These are phyloP conservation scores for Drosophila nr. perissopoda DNA, from an alignment of 2,888 invertebrate genomes.

Conservation along the genomic window DNA sequence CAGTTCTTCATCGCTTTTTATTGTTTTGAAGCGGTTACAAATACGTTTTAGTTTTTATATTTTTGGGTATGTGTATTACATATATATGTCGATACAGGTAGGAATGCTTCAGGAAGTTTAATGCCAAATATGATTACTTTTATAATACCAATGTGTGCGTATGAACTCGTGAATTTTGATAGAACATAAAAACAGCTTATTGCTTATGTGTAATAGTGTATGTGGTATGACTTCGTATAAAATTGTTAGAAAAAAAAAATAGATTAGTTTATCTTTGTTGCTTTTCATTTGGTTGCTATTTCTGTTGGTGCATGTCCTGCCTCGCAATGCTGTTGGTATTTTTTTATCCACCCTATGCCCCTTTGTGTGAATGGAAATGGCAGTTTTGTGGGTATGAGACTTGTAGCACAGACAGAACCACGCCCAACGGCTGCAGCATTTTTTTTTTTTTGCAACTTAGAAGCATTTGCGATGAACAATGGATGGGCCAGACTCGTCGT, in stretches of 20 bases:
- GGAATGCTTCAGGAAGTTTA: slow-evolving; percentile 44
- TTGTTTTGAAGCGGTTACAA: slow-evolving; percentile 63
- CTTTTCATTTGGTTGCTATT: slow-evolving; percentile 21
- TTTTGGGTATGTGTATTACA: slow-evolving; percentile 48
- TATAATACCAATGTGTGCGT: slow-evolving; percentile 60
- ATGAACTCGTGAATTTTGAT: slow-evolving; percentile 65
- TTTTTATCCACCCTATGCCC: slow-evolving; percentile 23
- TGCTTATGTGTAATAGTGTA: slow-evolving; percentile 47
- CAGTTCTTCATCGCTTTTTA: slow-evolving; percentile 73
- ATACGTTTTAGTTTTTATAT: slow-evolving; percentile 51
- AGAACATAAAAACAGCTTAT: slow-evolving; percentile 60
- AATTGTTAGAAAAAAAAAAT: slow-evolving; percentile 44
- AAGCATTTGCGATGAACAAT: slow-evolving; percentile 99
- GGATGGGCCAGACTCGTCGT: slow-evolving; percentile 98
- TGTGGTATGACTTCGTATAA: slow-evolving; percentile 42
- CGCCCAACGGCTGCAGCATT: slow-evolving; percentile 83
- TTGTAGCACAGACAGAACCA: slow-evolving; percentile 47
- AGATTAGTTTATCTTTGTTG: slow-evolving; percentile 41
- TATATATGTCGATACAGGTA: slow-evolving; percentile 34
- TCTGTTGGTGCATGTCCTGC: slow-evolving; percentile 5
- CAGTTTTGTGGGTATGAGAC: slow-evolving; percentile 4
- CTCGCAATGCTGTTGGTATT: slow-evolving; percentile 1
- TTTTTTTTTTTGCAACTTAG: slow-evolving; percentile 86
- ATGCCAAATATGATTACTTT: slow-evolving; percentile 63
- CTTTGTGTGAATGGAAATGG: slow-evolving; percentile 14